Evolutionary conservation across 2,888 invertebrate genomes (phyloP).

Genomic region (Eupeodes latifasciatus): DNA sequence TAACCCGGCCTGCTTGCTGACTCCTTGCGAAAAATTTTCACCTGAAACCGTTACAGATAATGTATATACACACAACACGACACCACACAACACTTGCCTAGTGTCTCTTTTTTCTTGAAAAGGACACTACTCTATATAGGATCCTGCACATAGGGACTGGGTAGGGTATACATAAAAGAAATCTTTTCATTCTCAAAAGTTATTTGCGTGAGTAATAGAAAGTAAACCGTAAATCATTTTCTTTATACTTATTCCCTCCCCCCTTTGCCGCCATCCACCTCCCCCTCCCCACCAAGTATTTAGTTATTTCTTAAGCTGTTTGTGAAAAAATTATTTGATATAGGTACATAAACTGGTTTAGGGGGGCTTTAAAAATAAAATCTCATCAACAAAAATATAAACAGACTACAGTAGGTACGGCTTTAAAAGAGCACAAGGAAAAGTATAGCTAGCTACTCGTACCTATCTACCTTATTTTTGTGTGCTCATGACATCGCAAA

Average conservation of each 20-base stretch:
- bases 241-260: not conserved
- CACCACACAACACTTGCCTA: conserved; percentile 40
- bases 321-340: conserved; percentile 4
- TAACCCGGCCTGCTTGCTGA: conserved; percentile 14
- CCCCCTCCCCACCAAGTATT: conserved; percentile 6
- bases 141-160: not conserved
- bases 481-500: conserved; percentile 12
- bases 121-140: conserved; percentile 2
- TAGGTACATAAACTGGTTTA: conserved; percentile 9
- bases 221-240: conserved; percentile 33
- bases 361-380: not conserved
- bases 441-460: too few species aligned
- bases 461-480: not conserved
- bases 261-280: not conserved
- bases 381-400: not conserved
- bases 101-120: conserved; percentile 17
- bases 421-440: not conserved
- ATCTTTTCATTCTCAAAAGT: conserved; percentile 41
- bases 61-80: not conserved
- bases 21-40: conserved; percentile 54
- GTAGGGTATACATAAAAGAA: conserved; percentile 8
- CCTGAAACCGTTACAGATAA: conserved; percentile 38
- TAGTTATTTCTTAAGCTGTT: conserved; percentile 26
- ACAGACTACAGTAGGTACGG: not conserved
- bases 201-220: conserved; percentile 66